Evolutionary conservation across 2,888 invertebrate species (phyloP), one percentile per base, ranked within the genome.

Genomic region (Danaus chrysippus): DNA sequence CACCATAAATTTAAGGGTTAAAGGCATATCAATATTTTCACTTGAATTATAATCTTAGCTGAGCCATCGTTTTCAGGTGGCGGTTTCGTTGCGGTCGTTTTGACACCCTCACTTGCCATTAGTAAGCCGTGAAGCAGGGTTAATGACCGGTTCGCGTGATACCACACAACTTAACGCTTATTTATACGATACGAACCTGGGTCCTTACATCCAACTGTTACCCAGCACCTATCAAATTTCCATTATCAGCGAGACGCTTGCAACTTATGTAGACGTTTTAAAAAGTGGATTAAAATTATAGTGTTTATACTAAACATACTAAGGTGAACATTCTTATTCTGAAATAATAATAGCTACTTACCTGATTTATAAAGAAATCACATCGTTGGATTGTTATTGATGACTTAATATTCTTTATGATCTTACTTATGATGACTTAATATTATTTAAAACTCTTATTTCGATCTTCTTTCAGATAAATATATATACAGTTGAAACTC

Each of bases 141-240:
- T 89, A 89, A 91, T 79, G 90, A 90, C 83, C 83, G 72, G 77
- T 80, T 91, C 78, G 90, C 90, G 90, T 91, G 90, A 80, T 81
- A 71, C 71, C 73, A 71, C 76, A 79, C 83, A 81, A 81, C 87
- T 87, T 84, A 79, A 84, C 81, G 87, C 83, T 86, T 89, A 86
- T 90, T 89, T 89, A 87, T 86, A 86, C 82, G 79, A 81, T 77
- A 81, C 81, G 82, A 83, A 84, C 83, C 77, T 75, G 71, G 73
- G 73, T 73, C 72, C 76, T 79, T 76, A 79, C 82, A 81, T 83
- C 85, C 82, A 80, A 84, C 82, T 79, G 77, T 79, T 79, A 78
- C 81, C 78, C 77, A 71, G 75, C 74, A 86, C 86, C 87, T 88
- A 88, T 88, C 86, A 87, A 86, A 84, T 82, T 82, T 81, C 81